Evolutionary conservation across 1,140 invertebrate genomes (phyloP), one percentile per base, ranked within the genome.

Genomic region (Euwallacea fornicatus): DNA sequence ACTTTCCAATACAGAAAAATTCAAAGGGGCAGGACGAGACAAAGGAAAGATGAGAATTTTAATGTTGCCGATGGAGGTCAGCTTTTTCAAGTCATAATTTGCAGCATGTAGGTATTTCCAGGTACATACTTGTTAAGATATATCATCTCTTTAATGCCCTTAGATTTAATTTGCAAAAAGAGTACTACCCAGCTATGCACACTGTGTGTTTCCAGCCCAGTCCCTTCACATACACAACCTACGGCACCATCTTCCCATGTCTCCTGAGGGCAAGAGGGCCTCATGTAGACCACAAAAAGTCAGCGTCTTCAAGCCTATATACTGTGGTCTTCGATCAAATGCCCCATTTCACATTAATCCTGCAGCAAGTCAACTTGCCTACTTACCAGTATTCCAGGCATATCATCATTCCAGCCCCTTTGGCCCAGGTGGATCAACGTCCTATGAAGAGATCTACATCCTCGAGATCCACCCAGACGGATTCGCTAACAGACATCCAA

Each of bases 1-100:
- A 66, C 56, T 8, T 61, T 72, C 43, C 70, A 72, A 65, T 66
- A 72, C 46, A 72, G 66, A 41, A 72, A 54, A 66, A 60, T 47
- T 50, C 63, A 72, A 59, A 66, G 41, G 56, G 63, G 70, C 7
- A 43, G 54, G 21, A 43, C 55, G 2, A 62, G 53, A 44, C 11
- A 50, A 50, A 54, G 9, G 15, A 64, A 46, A 55, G 47, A 63
- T 54, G 61, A 54, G 56, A 70, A 70, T 58, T 11, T 64, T 0
- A 56, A 63, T 70, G 53, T 61, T 60, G 7, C 13, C 21, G 7
- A 7, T 16, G 47, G 21, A 33, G 43, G 46, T 47, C 47, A 56
- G 46, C 11, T 43, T 43, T 21, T 70, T 43, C 43, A n/a, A 15
- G 16, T 70, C 7, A 33, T 42, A 8, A 62, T 70, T 21, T 70